Evolutionary conservation across 23 tunicate species (phyloP), one percentile per base, ranked within the genome.

Genomic region (Ciona savignyi): DNA sequence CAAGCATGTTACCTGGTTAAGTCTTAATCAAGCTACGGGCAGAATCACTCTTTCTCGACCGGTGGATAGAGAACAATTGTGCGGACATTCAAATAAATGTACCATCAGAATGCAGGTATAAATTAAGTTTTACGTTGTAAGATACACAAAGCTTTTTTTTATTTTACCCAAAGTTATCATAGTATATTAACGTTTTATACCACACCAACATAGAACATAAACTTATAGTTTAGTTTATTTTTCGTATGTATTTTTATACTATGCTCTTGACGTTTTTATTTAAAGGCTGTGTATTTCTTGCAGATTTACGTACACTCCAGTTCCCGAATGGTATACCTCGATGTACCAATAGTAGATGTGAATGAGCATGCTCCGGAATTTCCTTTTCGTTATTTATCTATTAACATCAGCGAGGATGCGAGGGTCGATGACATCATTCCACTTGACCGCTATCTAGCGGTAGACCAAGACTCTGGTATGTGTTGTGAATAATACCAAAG

Each of bases 321-420:
- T 21, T 69, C 33, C 51, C 74, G 67, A 2, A 70, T 83, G 68
- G 49, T 83, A 25, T 56, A 77, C 56, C 56, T 83, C 29, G 68
- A 83, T 25, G 79, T 77, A 33, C 73, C 31, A 27, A 77, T 83
- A 20, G 29, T 56, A 30, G 89, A 83, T 70, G 78, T 65, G 22
- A 83, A 83, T 76, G 89, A 83, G 33, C 33, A 73, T 34, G 29
- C 72, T n/a, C 89, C 89, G 1, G 56, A 63, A 20, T 83, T 83
- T 64, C 76, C 74, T 0, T 74, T 30, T 51, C 56, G 35, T 6
- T 77, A 48, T 63, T 42, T 70, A 9, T 26, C 67, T 6, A 32
- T 77, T n/a, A 83, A 77, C 66, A 60, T 83, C 0, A 83, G 89
- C 66, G 89, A 83, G 29, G 63, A 71, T 20, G 74, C 81, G 25